Evolutionary conservation across 1,140 invertebrate species (phyloP).

Genomic region (Micrasema longulum): DNA sequence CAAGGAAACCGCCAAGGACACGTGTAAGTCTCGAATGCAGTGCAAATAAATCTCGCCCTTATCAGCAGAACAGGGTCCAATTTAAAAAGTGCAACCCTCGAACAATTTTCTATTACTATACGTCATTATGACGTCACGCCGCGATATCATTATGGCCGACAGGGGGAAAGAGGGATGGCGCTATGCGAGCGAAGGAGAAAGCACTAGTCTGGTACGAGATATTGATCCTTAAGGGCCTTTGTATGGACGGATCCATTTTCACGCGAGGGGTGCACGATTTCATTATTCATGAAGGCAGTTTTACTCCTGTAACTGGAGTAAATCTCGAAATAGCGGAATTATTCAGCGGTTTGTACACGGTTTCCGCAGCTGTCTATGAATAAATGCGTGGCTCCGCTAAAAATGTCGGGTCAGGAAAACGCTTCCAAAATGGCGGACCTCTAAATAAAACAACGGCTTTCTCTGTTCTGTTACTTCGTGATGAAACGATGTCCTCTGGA

Average conservation of each 20-base stretch:
- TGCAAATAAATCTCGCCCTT: slow-evolving; percentile 38
- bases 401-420: slow-evolving; percentile 44
- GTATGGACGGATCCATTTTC: slow-evolving; percentile 43
- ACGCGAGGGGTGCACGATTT: slow-evolving; percentile 35
- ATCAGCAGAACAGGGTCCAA: slow-evolving; percentile 9
- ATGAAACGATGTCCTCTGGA: slow-evolving; percentile 8
- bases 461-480: not conserved
- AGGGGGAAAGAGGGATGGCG: slow-evolving; percentile 30
- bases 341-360: slow-evolving; percentile 13
- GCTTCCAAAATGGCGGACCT: slow-evolving; percentile 28
- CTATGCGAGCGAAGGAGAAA: slow-evolving; percentile 4
- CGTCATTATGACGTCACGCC: slow-evolving; percentile 53
- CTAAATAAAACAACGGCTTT: slow-evolving; percentile 29
- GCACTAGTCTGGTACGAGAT: slow-evolving; percentile 45
- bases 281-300: slow-evolving; percentile 42
- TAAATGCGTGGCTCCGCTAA: slow-evolving; percentile 23
- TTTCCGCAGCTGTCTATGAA: slow-evolving; percentile 34
- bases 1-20: slow-evolving; percentile 41
- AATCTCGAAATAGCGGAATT: slow-evolving; percentile 40
- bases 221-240: slow-evolving; percentile 48
- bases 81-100: slow-evolving; percentile 23
- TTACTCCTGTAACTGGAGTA: slow-evolving; percentile 32
- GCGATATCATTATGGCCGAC: slow-evolving; percentile 45
- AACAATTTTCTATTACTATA: slow-evolving; percentile 31
- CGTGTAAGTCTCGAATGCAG: slow-evolving; percentile 44